Conservation (phyloP, 2,888 invertebrate genomes). For the Morpho achilles region DNA sequence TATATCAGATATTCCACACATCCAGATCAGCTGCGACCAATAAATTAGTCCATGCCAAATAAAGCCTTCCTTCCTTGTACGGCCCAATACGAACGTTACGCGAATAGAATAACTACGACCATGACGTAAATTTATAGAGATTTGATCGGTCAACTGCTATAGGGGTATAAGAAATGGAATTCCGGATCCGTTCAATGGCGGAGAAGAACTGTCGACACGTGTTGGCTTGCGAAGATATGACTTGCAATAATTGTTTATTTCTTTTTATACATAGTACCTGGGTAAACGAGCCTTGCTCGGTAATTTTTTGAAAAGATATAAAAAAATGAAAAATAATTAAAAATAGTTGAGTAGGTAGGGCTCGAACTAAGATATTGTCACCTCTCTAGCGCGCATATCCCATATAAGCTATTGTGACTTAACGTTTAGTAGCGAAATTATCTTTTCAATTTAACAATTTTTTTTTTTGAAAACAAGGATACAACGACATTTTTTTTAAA, state of each 20-base stretch:
- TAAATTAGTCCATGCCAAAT: conserved; percentile 65
- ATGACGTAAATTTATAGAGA: conserved; percentile 27
- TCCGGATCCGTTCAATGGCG: conserved; percentile 6
- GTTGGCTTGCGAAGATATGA: conserved; percentile 13
- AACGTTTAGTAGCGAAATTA: too few relatives aligned
- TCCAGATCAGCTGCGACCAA: conserved; percentile 63
- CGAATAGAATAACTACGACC: conserved; percentile 38
- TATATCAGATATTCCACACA: conserved; percentile 63
- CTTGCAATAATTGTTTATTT: neutral
- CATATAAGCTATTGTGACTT: too few relatives aligned
- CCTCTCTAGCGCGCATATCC: too few relatives aligned
- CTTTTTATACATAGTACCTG: too few relatives aligned
- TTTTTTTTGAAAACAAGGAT: too few relatives aligned
- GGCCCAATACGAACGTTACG: conserved; percentile 46
- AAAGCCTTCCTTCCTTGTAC: conserved; percentile 45
- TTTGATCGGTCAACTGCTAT: conserved; percentile 13
- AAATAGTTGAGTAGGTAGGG: too few relatives aligned
- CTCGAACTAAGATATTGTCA: too few relatives aligned
- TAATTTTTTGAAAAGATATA: too few relatives aligned
- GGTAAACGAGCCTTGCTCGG: too few relatives aligned
- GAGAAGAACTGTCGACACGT: conserved; percentile 16
- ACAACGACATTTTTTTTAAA: too few relatives aligned
- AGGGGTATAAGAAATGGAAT: conserved; percentile 4
- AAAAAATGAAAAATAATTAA: too few relatives aligned
- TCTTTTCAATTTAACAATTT: too few relatives aligned